Base-by-base conservation (phyloP, 2,888 invertebrate species). In the Erebia epiphron region DNA sequence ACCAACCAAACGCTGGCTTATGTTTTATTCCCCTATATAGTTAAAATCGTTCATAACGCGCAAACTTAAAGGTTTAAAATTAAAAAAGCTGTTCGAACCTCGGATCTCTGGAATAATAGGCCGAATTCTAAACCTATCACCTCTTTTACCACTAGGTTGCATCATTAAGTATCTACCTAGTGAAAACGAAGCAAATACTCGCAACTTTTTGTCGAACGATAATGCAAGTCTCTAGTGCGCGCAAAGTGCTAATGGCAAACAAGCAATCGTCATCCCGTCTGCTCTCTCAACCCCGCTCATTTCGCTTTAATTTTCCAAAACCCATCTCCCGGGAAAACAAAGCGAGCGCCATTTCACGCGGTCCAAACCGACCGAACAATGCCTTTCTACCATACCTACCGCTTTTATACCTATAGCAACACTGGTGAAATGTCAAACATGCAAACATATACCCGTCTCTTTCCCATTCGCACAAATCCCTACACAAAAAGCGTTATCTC, bases 301-400 rank as follows among this genome's bases (percentile, higher is more conserved):
- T 86, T 82, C 84, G 82, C 86, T 91, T 90, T 92, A 91, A 92
- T 92, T 89, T 90, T 84, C 90, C 86, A 87, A 90, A 91, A 89
- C 90, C 91, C 91, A 86, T 87, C 88, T 86, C 83, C 78, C 73
- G 80, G 82, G 83, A 83, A 89, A 88, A 91, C 89, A 91, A 91
- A 88, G 86, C 84, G 82, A 77, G 81, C 86, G 85, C 88, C 89
- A 89, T 90, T 92, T 91, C 91, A 90, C 91, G 89, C 91, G 89
- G 86, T 85, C 89, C 85, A 88, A 91, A 91, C 92, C 92, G 86
- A 90, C 83, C 86, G 88, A 87, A 91, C 91, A 92, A 91, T 89
- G 85, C 83, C 82, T 83, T 84, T 82, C 88, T 85, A 80, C 85
- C 85, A 85, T 86, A 84, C 81, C 81, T 78, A 81, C 82, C 84